These are phyloP conservation scores for Stigmatopora nigra DNA, from an alignment of 2,113 vertebrate genomes.

Conservation along the genomic window DNA sequence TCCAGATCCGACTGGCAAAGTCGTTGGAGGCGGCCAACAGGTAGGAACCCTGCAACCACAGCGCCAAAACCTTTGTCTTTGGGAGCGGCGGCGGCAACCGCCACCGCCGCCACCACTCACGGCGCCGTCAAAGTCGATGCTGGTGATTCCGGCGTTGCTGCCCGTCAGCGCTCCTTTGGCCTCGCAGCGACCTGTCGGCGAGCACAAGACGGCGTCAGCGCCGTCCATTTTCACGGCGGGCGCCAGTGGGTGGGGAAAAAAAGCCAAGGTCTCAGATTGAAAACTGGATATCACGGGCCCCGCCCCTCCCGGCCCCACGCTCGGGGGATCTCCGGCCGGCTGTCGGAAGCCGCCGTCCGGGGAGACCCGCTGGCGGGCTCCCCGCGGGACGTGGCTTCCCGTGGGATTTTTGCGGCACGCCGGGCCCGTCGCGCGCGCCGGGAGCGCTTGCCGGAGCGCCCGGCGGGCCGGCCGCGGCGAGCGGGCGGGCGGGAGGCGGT, in stretches of 20 bases:
- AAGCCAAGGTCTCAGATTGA: slow-evolving; percentile 4
- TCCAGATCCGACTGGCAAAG: slow-evolving; percentile 98
- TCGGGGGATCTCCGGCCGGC: background rate
- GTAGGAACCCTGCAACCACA: slow-evolving; percentile 78
- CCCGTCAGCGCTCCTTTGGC: slow-evolving; percentile 85
- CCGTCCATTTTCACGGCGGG: too few species aligned
- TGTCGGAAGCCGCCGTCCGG: background rate
- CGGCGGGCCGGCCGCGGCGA: background rate
- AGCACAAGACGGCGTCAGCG: too few species aligned
- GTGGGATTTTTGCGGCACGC: background rate
- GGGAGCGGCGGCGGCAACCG: too few species aligned
- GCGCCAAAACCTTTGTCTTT: too few species aligned
- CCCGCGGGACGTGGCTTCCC: background rate
- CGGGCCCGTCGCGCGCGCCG: background rate
- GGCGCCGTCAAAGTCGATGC: slow-evolving; percentile 93
- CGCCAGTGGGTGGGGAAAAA: too few species aligned
- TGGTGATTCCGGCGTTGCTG: slow-evolving; percentile 97
- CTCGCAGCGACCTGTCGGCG: slow-evolving; percentile 80
- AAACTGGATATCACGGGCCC: background rate
- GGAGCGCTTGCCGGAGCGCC: background rate
- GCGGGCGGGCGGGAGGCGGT: background rate
- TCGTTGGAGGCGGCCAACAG: slow-evolving; percentile 94
- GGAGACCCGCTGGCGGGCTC: background rate
- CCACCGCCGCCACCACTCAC: slow-evolving; percentile 70
- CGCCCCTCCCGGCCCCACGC: background rate